Base-by-base conservation (phyloP, 2,797 vertebrate species). In the Cirrhinus molitorella region DNA sequence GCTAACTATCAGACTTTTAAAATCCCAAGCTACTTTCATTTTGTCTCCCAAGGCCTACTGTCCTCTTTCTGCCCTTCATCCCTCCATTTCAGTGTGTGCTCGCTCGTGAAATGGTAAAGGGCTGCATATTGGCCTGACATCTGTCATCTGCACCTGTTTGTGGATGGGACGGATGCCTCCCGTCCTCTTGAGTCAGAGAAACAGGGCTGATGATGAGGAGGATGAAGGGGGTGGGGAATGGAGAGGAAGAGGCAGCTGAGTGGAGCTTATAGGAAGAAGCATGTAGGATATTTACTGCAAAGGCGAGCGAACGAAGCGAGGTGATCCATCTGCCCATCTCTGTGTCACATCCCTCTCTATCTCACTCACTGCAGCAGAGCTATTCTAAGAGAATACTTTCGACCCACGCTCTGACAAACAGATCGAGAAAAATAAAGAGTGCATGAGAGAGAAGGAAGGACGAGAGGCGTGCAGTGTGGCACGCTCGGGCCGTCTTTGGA, bases 331-430 rank as follows among this genome's bases (percentile, higher is more conserved):
- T 76, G 45, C 74, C 68, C 19, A 45, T 82, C 75, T 82, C 49
- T 79, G 59, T 67, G 65, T 86, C 21, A n/a, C 28, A 59, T 83
- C 81, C 82, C 67, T 17, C 67, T 16, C 67, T 79, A 61, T 83
- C 40, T 90, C 66, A 86, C 87, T 85, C 86, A 84, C 57, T 89
- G 88, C 89, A 89, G 90, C 91, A 90, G 83, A 85, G 90, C 87
- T 92, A 89, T 92, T 92, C 89, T 90, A 83, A 92, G 91, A 88
- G 89, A 90, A 89, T 89, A 63, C 78, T 88, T 89, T 79, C 87
- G 88, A 84, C 92, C 93, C 92, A 93, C 93, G 82, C 91, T 63
- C 84, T 63, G 85, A 86, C 85, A 77, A 85, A 87, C 17, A 67
- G 61, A 83, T 74, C 0, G 61, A 67, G 72, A 67, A 67, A 76